Conservation (phyloP, 2,797 vertebrate species). For the Ciconia nigra region DNA sequence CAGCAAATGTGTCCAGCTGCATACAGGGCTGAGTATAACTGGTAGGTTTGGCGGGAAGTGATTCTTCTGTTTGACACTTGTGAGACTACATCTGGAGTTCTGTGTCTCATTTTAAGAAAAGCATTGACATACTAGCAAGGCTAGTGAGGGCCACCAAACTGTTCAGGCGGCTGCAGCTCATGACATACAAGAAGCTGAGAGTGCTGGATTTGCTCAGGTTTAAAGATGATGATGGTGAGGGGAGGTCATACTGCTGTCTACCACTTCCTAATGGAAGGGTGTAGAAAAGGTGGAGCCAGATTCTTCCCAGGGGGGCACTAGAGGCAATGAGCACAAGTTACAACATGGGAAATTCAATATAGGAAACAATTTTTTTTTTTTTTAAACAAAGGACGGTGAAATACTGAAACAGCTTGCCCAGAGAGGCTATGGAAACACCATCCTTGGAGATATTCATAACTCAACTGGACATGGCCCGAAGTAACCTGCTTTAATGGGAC, state of each 20-base stretch:
- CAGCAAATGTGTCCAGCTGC: not conserved
- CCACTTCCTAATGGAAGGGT: not conserved
- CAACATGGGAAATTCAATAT: not conserved
- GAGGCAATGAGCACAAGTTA: not conserved
- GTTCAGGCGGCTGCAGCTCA: not conserved
- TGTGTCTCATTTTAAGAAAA: not conserved
- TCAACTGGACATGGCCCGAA: not conserved
- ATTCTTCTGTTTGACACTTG: not conserved
- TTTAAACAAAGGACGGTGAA: not conserved
- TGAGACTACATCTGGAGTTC: not conserved
- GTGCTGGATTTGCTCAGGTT: not conserved
- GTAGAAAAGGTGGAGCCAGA: not conserved
- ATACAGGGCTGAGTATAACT: not conserved
- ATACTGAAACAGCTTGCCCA: not conserved
- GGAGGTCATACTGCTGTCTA: not conserved
- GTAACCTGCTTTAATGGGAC: not conserved
- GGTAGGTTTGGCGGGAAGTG: not conserved
- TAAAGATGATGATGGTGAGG: not conserved
- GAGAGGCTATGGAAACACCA: not conserved
- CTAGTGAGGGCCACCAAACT: not conserved
- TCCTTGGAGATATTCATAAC: not conserved
- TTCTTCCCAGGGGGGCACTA: not conserved
- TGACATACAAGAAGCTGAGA: not conserved
- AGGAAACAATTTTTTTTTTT: not conserved
- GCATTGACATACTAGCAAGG: not conserved